Conservation (phyloP, 64 coral and sea anemone species). For the Stichodactyla mertensii region DNA sequence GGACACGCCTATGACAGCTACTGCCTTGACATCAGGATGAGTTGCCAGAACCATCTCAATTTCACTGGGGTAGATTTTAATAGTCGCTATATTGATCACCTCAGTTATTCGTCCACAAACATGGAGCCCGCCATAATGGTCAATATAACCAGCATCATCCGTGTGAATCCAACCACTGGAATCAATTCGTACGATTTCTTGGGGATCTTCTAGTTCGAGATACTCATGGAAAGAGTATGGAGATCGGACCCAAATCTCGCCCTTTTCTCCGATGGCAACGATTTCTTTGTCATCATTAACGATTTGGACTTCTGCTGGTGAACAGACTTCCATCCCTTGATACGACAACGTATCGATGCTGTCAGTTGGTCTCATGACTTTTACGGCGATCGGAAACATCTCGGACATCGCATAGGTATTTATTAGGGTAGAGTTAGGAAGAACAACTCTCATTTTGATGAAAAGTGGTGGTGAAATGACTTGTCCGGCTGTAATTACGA, state of each 20-base stretch:
- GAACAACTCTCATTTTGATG: background rate
- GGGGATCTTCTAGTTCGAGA: background rate
- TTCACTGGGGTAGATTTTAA: background rate
- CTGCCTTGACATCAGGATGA: background rate
- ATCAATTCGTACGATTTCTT: background rate
- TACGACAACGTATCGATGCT: background rate
- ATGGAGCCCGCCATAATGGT: background rate
- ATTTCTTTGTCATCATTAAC: conserved; percentile 8
- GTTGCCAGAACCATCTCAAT: too few relatives aligned
- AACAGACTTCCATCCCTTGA: conserved; percentile 9
- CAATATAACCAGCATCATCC: background rate
- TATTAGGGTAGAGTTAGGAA: background rate
- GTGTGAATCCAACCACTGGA: background rate
- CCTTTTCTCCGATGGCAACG: background rate
- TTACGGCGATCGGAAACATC: background rate
- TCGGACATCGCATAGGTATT: background rate
- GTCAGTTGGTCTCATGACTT: background rate
- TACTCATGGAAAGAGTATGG: background rate
- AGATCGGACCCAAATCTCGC: background rate
- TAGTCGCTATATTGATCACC: background rate
- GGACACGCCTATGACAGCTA: background rate
- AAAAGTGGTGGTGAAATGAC: background rate
- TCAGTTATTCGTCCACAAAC: background rate
- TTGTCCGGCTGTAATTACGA: background rate
- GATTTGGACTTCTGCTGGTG: conserved; percentile 31